Percentiles rank a stretch among this genome's conserved stretches.
Conservation (phyloP, 2,888 invertebrate genomes). For the Pinctada fucata region DNA sequence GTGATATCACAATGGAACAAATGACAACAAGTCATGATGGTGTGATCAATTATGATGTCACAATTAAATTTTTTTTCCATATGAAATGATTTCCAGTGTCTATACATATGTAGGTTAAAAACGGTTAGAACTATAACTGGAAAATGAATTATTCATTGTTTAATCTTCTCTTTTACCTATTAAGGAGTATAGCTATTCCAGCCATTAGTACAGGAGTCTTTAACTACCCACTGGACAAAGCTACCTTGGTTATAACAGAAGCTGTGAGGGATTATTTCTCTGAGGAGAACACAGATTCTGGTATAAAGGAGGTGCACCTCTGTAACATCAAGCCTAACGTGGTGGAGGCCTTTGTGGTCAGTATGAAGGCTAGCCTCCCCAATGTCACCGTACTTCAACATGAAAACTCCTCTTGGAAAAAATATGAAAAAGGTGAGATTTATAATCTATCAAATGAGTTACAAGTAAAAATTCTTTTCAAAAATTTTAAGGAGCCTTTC, state of each 20-base stretch:
- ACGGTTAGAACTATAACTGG: no score
- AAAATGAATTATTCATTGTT: background rate
- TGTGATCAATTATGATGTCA: no score
- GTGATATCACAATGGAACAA: background rate
- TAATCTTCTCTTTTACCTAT: background rate
- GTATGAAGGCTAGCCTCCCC: background rate
- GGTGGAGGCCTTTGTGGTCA: constrained; percentile 5
- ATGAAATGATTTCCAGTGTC: no score
- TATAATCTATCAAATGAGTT: no score
- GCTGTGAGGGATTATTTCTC: constrained; percentile 9
- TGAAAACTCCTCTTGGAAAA: no score
- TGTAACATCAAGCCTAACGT: constrained; percentile 17
- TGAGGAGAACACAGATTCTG: background rate
- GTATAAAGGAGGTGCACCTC: constrained; percentile 4
- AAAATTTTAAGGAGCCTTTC: no score
- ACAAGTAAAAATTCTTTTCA: no score
- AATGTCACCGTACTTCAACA: background rate
- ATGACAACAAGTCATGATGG: background rate
- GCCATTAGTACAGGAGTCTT: constrained; percentile 22
- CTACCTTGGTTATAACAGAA: constrained; percentile 9
- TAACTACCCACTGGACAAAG: constrained; percentile 16
- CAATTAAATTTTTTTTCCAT: no score
- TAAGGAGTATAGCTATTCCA: constrained; percentile 12
- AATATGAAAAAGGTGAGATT: no score
- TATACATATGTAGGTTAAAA: no score